Evolutionary conservation across 2,888 invertebrate species (phyloP).

Genomic region (Cryptosula pallasiana): DNA sequence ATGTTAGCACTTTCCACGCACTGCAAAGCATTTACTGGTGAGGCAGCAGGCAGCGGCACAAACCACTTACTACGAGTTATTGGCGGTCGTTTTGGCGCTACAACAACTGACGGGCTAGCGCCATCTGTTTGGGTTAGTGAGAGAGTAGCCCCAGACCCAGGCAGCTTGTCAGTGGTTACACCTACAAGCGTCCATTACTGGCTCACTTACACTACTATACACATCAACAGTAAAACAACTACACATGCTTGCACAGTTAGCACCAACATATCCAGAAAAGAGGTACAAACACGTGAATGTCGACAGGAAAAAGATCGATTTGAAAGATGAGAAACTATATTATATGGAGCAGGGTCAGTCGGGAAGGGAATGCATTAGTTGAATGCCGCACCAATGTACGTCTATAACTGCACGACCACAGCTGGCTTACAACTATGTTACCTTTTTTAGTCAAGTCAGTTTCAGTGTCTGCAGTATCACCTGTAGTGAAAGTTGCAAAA

Average conservation of each 20-base stretch:
- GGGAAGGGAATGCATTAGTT: too few relatives aligned
- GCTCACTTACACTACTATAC: neutral
- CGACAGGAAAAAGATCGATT: too few relatives aligned
- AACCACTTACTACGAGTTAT: slow-evolving; percentile 11
- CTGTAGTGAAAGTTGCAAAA: neutral
- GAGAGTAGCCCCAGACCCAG: neutral
- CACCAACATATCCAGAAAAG: too few relatives aligned
- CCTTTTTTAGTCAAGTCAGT: slow-evolving; percentile 8
- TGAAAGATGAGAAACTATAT: too few relatives aligned
- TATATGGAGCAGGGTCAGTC: too few relatives aligned
- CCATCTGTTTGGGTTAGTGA: neutral
- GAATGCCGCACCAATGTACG: too few relatives aligned
- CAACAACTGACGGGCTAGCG: neutral
- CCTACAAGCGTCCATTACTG: neutral
- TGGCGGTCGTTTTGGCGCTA: neutral
- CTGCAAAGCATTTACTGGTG: neutral
- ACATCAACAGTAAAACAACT: neutral
- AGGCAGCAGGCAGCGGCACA: neutral
- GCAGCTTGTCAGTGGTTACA: neutral
- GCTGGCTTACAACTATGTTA: neutral
- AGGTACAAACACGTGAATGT: too few relatives aligned
- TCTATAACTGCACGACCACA: too few relatives aligned
- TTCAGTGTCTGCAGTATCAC: slow-evolving; percentile 8
- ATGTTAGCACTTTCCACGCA: neutral
- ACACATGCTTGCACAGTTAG: neutral